phyloP scores from a whole-genome alignment of 2,797 vertebrate species.

The Poecilia gillii region DNA sequence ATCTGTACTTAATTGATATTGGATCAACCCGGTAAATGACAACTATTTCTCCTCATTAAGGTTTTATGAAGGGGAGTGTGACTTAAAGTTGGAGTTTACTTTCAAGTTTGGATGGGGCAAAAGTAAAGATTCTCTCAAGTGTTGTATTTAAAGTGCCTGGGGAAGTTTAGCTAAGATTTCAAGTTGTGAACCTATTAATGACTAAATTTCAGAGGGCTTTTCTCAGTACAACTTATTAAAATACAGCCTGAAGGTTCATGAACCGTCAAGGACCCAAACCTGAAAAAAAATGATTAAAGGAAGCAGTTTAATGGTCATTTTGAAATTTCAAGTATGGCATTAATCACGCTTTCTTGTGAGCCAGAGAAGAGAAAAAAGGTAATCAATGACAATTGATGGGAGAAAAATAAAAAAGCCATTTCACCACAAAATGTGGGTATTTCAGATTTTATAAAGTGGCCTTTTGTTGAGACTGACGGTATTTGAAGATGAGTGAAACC shows the following conservation, averaged over 20 bases:
- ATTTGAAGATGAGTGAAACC: not conserved
- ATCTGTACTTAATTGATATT: conserved; percentile 9
- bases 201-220: not conserved
- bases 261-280: not conserved
- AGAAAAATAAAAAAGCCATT: not conserved
- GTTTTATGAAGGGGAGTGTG: not conserved
- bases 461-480: not conserved
- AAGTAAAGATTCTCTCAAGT: not conserved
- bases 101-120: not conserved
- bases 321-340: not conserved
- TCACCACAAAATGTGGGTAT: not conserved
- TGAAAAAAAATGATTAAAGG: not conserved
- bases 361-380: not conserved
- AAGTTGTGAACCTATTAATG: not conserved
- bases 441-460: not conserved
- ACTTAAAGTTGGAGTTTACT: not conserved
- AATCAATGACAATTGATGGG: not conserved
- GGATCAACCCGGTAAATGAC: not conserved
- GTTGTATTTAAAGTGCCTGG: conserved; percentile 1
- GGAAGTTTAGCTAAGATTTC: not conserved
- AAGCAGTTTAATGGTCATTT: not conserved
- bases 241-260: not conserved
- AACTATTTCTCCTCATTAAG: not conserved
- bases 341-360: not conserved
- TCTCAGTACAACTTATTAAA: not conserved